Evolutionary conservation across 2,797 vertebrate genomes (phyloP), one percentile per base, ranked within the genome.

Genomic region (Ataeniobius toweri): DNA sequence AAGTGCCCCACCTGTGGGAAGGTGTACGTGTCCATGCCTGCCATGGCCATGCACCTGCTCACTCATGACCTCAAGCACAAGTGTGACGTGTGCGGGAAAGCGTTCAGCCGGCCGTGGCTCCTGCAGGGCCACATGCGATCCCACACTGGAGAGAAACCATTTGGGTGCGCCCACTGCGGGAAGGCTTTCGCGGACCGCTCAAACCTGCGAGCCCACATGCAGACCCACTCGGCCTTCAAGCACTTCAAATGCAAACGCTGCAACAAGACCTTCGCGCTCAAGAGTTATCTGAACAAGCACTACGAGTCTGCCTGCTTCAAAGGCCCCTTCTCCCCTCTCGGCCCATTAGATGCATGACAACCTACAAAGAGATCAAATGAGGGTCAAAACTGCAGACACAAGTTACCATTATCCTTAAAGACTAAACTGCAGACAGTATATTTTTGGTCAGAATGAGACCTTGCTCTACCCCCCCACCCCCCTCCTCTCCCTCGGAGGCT

Each of bases 221-320:
- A 98, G 96, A 98, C 97, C 80, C 97, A 98, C 91, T 98, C 97
- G 44, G 96, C 97, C 94, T 98, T 98, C 94, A 98, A 98, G 93
- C 97, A 98, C 95, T 98, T 96, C 96, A 96, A 97, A 92, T 98
- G 97, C 90, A 98, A 98, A 94, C 96, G 96, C 85, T 99, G 97
- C 96, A 94, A 96, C 95, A 99, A 99, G 95, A 98, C 97, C 94
- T 99, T 99, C 90, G 97, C 98, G 12, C 97, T 99, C 93, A 99
- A 99, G 92, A 98, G 97, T 84, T 99, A 98, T 91, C 97, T 99
- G 95, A 98, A 98, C 95, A 99, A 99, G 96, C 98, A 99, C 95
- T 97, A 98, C 71, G 97, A 98, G 94, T 98, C 97, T 0, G 97
- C 97, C 84, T 98, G 97, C 94, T 98, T 98, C 94, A 98, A 98